These are phyloP conservation scores for Poecile atricapillus DNA, from an alignment of 2,113 vertebrate genomes.

Conservation along the genomic window DNA sequence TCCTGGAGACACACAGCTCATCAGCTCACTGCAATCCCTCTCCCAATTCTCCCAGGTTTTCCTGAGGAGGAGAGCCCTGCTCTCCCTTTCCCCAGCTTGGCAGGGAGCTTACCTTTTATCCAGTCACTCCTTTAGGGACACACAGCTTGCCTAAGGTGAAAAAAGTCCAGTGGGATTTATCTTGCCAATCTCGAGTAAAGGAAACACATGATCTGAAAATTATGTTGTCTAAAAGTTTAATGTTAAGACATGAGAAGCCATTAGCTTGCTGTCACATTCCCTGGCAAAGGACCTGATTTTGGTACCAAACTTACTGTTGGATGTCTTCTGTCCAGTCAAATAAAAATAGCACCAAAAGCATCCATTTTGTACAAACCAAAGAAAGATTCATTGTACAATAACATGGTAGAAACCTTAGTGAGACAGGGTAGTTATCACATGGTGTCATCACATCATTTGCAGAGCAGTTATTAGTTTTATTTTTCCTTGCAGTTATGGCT, in stretches of 20 bases:
- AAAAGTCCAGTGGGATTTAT: not conserved
- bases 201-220: not conserved
- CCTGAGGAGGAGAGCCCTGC: not conserved
- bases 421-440: not conserved
- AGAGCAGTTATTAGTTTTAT: not conserved
- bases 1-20: not conserved
- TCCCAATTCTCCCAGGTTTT: not conserved
- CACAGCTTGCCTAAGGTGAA: accelerated
- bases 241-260: not conserved
- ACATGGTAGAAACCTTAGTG: not conserved
- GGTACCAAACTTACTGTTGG: not conserved
- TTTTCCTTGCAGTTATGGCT: constrained; percentile 7
- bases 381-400: not conserved
- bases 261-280: not conserved
- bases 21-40: not conserved
- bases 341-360: not conserved
- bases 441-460: constrained; percentile 17
- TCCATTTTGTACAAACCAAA: not conserved
- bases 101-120: not conserved
- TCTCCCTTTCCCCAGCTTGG: not conserved
- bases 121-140: not conserved
- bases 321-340: not conserved
- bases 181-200: not conserved
- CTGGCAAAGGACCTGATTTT: constrained; percentile 2
- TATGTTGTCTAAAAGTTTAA: not conserved